Percentiles rank a stretch among this genome's conserved stretches.
Evolutionary conservation across 2,113 vertebrate species (phyloP).

Genomic region (Girardinichthys multiradiatus): DNA sequence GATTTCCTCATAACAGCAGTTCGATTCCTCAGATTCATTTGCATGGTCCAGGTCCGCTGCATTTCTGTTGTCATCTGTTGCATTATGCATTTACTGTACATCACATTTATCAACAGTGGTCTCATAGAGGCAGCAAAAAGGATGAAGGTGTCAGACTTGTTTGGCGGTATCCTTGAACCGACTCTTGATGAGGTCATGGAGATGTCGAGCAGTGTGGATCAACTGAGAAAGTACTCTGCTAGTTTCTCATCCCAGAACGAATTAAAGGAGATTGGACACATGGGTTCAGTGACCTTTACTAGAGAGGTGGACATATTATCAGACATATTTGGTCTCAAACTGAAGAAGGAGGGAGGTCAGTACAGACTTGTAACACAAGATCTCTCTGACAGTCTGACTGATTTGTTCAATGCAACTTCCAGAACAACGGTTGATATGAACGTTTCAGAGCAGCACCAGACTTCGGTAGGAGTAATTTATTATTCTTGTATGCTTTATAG

Average conservation of each 20-base stretch:
- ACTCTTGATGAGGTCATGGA: conserved; percentile 91
- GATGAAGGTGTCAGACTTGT: conserved; percentile 85
- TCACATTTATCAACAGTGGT: conserved; percentile 86
- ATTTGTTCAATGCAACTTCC: conserved; percentile 79
- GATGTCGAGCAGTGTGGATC: conserved; percentile 73
- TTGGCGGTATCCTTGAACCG: conserved; percentile 89
- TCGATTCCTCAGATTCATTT: conserved; percentile 78
- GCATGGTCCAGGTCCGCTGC: conserved; percentile 78
- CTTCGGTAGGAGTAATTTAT: conserved; percentile 35
- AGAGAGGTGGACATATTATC: conserved; percentile 85
- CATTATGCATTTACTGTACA: conserved; percentile 83
- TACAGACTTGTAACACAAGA: conserved; percentile 88
- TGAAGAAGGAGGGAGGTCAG: conserved; percentile 89
- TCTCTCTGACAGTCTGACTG: conserved; percentile 82
- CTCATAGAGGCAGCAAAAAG: conserved; percentile 90
- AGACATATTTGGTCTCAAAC: conserved; percentile 91
- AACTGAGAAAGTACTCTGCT: conserved; percentile 73
- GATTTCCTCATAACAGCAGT: conserved; percentile 80
- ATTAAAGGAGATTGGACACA: conserved; percentile 80
- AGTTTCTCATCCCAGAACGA: conserved; percentile 80
- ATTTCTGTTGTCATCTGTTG: conserved; percentile 74
- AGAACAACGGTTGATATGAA: conserved; percentile 6
- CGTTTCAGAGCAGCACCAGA: conserved; percentile 46
- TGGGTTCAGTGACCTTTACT: conserved; percentile 71
- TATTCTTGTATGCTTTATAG: background rate